Conservation (phyloP, 1,140 invertebrate species). For the Saccostrea glomerata region DNA sequence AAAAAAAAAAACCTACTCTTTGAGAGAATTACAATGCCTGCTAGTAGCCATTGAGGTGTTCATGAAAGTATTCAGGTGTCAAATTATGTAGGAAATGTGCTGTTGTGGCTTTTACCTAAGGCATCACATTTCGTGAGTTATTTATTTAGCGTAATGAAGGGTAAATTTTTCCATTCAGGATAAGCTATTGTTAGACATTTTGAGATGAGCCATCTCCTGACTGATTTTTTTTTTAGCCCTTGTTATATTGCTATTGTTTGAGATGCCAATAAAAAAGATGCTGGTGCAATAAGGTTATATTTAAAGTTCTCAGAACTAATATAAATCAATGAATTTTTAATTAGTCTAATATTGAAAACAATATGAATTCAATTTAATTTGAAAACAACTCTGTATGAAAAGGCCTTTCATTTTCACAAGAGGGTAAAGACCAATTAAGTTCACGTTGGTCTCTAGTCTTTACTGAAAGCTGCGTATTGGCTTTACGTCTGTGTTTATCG, state of each 20-base stretch:
- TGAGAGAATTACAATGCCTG: neutral
- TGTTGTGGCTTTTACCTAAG: neutral
- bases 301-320: neutral
- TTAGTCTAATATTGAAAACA: neutral
- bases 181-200: neutral
- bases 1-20: neutral
- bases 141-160: constrained; percentile 2
- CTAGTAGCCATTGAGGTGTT: neutral
- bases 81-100: constrained; percentile 6
- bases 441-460: neutral
- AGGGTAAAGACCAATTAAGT: neutral
- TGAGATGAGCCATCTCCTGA: neutral
- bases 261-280: neutral
- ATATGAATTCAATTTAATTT: neutral
- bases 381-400: neutral
- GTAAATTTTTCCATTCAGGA: neutral
- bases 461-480: neutral
- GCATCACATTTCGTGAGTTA: neutral
- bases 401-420: neutral
- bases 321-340: constrained; percentile 19
- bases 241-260: neutral
- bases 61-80: neutral
- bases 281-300: neutral
- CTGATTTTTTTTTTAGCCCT: neutral
- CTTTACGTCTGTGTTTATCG: neutral